Evolutionary conservation across 2,113 vertebrate genomes (phyloP), one percentile per base, ranked within the genome.

Genomic region (Oryzias celebensis): DNA sequence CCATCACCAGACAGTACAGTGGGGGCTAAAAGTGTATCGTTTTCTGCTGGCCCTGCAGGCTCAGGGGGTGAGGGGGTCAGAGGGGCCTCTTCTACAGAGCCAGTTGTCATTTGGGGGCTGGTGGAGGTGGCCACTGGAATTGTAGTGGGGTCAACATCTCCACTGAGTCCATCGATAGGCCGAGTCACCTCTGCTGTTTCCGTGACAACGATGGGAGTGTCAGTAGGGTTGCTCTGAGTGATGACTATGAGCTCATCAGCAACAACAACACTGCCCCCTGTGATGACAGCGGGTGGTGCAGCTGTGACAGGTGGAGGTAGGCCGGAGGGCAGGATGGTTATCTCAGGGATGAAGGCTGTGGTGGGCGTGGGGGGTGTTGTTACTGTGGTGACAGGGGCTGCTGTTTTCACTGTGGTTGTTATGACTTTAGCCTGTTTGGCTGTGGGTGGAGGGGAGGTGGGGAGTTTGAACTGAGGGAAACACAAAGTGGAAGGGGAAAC

Each of bases 1-100:
- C 96, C 96, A 22, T 98, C 96, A 47, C 96, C 96, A 28, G 97
- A 99, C 50, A 99, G 90, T 80, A 98, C 88, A 31, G 93, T 93
- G 50, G 94, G 92, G 42, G 94, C 93, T 61, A 94, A 97, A 85
- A 94, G 95, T 5, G 94, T 91, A 68, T 97, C 94, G 17, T 95
- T 96, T 86, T 95, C 95, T 15, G 79, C 79, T 75, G 0, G 58
- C 13, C 10, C 16, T 85, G 65, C 1, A 64, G 46, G 54, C 81
- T 65, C 14, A 88, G 81, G 26, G 80, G 62, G 3, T 86, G 62
- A 17, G 91, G 88, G 0, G 84, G 64, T 41, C 54, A 41, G 0
- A 45, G 68, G 0, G 47, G 82, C 89, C 73, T 92, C 85, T 14
- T 68, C 80, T 60, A 78, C 63, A 24, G 86, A 75, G 23, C 85